Percentiles rank a stretch among this genome's conserved stretches.
Evolutionary conservation across 2,113 vertebrate species (phyloP).

Genomic region (Lasiurus borealis): DNA sequence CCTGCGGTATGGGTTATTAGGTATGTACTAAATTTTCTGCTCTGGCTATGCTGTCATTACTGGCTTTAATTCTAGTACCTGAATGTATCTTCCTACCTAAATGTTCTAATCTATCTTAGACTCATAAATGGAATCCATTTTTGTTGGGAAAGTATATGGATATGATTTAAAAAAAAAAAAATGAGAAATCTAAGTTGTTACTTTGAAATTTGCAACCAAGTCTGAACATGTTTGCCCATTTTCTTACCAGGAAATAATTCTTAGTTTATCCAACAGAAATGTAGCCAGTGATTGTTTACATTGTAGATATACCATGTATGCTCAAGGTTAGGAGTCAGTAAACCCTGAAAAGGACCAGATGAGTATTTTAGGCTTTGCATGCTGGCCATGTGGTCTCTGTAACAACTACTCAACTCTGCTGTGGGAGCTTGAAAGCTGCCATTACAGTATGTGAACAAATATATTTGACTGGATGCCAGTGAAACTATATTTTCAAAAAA

Average conservation of each 20-base stretch:
- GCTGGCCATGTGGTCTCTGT: background rate
- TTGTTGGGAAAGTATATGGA: background rate
- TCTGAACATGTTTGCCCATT: background rate
- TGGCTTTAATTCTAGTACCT: background rate
- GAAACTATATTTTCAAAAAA: background rate
- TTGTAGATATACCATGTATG: background rate
- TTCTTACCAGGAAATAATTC: background rate
- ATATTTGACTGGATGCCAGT: background rate
- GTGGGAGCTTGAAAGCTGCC: background rate
- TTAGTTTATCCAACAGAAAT: background rate
- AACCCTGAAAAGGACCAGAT: background rate
- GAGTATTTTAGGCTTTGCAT: background rate
- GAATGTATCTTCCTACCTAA: background rate
- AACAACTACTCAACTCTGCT: background rate
- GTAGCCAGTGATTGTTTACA: background rate
- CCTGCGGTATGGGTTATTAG: conserved; percentile 94
- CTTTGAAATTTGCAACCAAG: background rate
- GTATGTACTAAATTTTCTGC: conserved; percentile 81
- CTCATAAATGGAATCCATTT: no score
- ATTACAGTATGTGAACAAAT: background rate
- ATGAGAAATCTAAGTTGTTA: background rate
- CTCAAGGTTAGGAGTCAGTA: background rate
- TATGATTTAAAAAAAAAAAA: background rate
- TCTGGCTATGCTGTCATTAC: background rate
- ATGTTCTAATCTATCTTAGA: background rate